Base-by-base conservation (phyloP, 2,113 vertebrate genomes). In the Danio rerio region DNA sequence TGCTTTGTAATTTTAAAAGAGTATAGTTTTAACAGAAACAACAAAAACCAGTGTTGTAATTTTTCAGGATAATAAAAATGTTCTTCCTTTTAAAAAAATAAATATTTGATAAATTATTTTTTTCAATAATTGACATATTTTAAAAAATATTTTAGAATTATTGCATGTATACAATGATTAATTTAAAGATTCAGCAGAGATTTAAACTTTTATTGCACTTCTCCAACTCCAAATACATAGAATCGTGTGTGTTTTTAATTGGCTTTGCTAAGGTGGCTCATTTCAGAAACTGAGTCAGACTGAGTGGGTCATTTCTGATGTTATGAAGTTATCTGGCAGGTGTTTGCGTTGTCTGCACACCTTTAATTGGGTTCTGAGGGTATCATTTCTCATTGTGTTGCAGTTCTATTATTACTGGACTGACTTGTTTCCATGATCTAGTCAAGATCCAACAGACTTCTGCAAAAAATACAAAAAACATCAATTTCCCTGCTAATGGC, bases 351-450 rank as follows among this genome's bases (percentile, higher is more conserved):
- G 18, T 50, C 73, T 61, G 42, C 18, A 61, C 40, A 76, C 42
- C 58, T 61, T 61, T 76, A 76, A 76, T 76, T 76, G 56, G 78
- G 52, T 45, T 69, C 78, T 50, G 31, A 72, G 43, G 52, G 20
- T 45, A 58, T 61, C 5, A 0, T 72, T 72, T 50, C 68, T 71
- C 21, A 49, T 47, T 52, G 66, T 52, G 20, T 63, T 81, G 20
- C 79, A 81, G 56, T 74, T 74, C 16, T 56, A 43, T 56, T 43
- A 40, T 58, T 56, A 74, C 58, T 20, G 5, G 7, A 76, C 73
- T 61, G 42, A 61, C 58, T 20, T 7, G 6, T 53, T 73, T 40
- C 4, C 49, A 21, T 74, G 21, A 52, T 61, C 18, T 55, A 70
- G 47, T 74, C 50, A 15, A 55, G 49, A 20, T 81, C 49, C 49